These are phyloP conservation scores for Pollenia labialis DNA, from an alignment of 2,888 invertebrate species.

Conservation along the genomic window DNA sequence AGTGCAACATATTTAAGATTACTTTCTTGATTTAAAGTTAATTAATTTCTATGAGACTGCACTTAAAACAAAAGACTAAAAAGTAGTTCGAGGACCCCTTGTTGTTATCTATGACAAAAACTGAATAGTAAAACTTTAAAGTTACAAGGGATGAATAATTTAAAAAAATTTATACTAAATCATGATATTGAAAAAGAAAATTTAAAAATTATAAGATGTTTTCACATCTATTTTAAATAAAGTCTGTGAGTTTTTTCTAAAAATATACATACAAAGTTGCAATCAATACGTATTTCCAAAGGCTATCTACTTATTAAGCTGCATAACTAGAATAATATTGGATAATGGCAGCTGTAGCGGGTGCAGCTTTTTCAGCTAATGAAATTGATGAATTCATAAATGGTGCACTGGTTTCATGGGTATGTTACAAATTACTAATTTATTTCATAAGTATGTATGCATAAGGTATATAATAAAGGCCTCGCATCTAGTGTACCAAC, in stretches of 20 bases:
- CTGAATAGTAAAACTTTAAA: too few relatives aligned
- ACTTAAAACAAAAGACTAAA: conserved; percentile 16
- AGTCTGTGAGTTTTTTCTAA: background rate
- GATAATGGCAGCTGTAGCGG: conserved; percentile 73
- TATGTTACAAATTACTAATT: conserved; percentile 84
- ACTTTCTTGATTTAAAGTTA: background rate
- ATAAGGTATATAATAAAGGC: too few relatives aligned
- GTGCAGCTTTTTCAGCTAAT: conserved; percentile 85
- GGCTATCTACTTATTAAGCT: background rate
- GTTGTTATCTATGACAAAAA: too few relatives aligned
- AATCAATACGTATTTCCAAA: background rate
- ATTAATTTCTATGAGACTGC: conserved; percentile 16
- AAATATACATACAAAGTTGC: background rate
- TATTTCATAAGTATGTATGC: too few relatives aligned
- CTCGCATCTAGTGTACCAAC: too few relatives aligned
- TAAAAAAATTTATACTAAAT: conserved; percentile 11
- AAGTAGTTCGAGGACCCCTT: background rate
- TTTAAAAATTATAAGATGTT: background rate
- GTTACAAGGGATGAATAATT: too few relatives aligned
- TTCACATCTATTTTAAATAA: background rate
- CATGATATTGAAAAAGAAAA: background rate
- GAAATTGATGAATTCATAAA: conserved; percentile 93
- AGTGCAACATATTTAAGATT: background rate
- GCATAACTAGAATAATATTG: conserved; percentile 3
- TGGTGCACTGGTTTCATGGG: conserved; percentile 94